A percentile compares a stretch with the other conserved stretches of the same genome.
Evolutionary conservation across 2,797 vertebrate species (phyloP).

Genomic region (Acrossocheilus fasciatus): DNA sequence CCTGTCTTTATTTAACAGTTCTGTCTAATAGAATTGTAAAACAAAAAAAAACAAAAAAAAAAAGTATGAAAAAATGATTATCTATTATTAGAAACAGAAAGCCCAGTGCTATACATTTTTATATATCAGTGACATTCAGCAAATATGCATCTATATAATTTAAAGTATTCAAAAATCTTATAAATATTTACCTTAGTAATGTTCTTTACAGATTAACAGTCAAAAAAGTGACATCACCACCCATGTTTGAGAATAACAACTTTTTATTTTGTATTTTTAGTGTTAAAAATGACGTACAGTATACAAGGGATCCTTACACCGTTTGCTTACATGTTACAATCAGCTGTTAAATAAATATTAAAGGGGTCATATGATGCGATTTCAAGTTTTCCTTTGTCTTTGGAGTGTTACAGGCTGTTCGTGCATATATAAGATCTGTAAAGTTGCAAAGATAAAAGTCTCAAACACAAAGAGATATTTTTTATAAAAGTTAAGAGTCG

Average conservation of each 20-base stretch:
- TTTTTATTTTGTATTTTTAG: neutral
- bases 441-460: neutral
- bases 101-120: neutral
- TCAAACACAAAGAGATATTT: neutral
- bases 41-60: neutral
- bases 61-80: neutral
- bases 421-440: neutral
- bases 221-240: neutral
- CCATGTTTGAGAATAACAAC: neutral
- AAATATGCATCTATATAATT: neutral
- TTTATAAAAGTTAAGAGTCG: neutral
- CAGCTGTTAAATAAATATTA: slow-evolving; percentile 1
- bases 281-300: neutral
- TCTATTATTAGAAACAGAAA: neutral
- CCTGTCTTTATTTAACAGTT: neutral
- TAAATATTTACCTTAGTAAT: neutral
- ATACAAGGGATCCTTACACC: too few species aligned
- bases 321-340: slow-evolving; percentile 19
- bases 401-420: neutral
- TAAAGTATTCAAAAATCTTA: neutral
- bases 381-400: neutral
- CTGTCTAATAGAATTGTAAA: neutral
- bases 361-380: neutral
- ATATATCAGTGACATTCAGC: neutral
- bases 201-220: neutral